Evolutionary conservation across 2,113 vertebrate genomes (phyloP), one percentile per base, ranked within the genome.

Genomic region (Deroptyus accipitrinus): DNA sequence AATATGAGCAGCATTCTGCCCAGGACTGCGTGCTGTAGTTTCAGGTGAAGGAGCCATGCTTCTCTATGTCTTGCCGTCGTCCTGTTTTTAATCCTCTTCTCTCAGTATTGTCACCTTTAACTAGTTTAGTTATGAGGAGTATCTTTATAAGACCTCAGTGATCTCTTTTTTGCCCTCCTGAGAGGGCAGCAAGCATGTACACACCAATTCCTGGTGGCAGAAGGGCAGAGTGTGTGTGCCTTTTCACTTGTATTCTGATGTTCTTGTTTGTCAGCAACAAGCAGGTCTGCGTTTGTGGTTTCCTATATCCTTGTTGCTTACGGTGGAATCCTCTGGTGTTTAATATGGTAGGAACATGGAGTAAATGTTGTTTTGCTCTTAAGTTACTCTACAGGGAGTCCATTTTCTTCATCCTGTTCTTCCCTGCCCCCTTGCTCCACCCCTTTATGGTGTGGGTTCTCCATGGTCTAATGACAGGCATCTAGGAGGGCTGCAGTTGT

Each of bases 391-490:
- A 11, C 17, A 52, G 30, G 13, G 48, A 87, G 35, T 51, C 42
- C 80, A 17, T 49, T 80, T 64, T 83, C 54, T 75, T 84, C 23
- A 30, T 66, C 44, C 48, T 76, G 62, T 76, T 61, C 12, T 93
- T 92, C 20, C 14, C 12, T 82, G 15, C 1, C 6, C 20, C 5
- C 14, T 48, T 74, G 23, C 20, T 86, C 37, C 39, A 74, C 3
- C 2, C 3, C 2, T 3, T 67, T 18, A 24, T 1, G 1, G 13
- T 41, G 23, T 74, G 1, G 1, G 12, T 64, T 88, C 24, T 55
- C 37, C 72, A 28, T 42, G 33, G 27, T 81, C 64, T 83, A 17
- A 52, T 33, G 20, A 70, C 35, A 9, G 48, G 8, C n/a, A n/a
- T 28, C 2, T 10, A 20, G 27, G 10, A 69, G 25, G 10, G 25